Conservation (phyloP, 92 coral and sea anemone genomes). For the Zoanthus gigantus region DNA sequence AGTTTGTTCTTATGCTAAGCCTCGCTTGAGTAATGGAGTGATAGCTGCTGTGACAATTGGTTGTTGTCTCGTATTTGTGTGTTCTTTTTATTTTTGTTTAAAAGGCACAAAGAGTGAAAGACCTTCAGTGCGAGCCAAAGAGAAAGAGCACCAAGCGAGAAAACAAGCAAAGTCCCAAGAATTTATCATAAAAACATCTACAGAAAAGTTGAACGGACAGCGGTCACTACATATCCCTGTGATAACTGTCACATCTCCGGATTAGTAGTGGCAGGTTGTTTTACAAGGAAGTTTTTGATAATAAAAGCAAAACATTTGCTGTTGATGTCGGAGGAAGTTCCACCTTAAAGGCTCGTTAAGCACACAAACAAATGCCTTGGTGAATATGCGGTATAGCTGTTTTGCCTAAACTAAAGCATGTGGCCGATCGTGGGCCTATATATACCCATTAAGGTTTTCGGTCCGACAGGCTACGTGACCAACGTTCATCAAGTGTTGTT, state of each 20-base stretch:
- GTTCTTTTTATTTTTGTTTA: conserved; percentile 28
- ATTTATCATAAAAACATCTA: background rate
- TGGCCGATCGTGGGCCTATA: too few species aligned
- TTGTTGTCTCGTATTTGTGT: conserved; percentile 35
- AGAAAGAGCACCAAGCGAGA: background rate
- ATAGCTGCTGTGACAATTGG: conserved; percentile 42
- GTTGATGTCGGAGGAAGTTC: too few species aligned
- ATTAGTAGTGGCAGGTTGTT: background rate
- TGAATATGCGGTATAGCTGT: too few species aligned
- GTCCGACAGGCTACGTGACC: too few species aligned
- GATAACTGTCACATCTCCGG: conserved; percentile 36
- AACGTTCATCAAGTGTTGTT: too few species aligned
- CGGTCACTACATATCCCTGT: background rate
- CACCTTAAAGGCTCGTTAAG: too few species aligned
- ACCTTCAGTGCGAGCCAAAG: conserved; percentile 27
- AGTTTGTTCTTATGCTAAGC: conserved; percentile 8
- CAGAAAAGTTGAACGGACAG: background rate
- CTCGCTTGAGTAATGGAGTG: conserved; percentile 9
- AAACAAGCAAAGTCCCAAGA: background rate
- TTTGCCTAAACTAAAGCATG: too few species aligned
- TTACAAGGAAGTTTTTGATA: background rate
- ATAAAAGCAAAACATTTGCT: too few species aligned
- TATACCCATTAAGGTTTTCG: too few species aligned
- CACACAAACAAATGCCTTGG: too few species aligned
- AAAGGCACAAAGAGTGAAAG: conserved; percentile 2